Base-by-base conservation (phyloP, 2,113 vertebrate genomes). In the Ameiurus melas region DNA sequence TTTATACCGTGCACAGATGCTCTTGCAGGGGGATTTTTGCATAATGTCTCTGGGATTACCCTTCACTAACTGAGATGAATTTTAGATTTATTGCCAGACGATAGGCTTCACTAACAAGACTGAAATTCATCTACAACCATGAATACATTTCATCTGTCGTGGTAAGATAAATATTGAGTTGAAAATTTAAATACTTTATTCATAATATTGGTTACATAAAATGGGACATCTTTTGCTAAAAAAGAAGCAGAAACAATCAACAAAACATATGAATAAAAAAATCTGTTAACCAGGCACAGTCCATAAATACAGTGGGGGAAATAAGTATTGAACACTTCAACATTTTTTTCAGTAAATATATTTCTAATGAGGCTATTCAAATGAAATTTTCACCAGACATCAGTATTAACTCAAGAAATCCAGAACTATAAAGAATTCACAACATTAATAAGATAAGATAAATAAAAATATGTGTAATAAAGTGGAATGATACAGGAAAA, bases 41-140 rank as follows among this genome's bases (percentile, higher is more conserved):
- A 84, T 68, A 84, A 64, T 84, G 25, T 16, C 60, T 51, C 5
- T 51, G 62, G 82, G 62, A 84, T 84, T 84, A 68, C 39, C n/a
- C 14, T 27, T 83, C 57, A 62, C 22, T 62, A 43, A 27, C 57
- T 84, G 14, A 64, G 36, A 83, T 83, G 39, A 83, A 83, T 66
- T 83, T 12, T 36, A 43, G 36, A 39, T 66, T 33, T 66, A 10
- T 4, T 66, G 14, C 27, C 39, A 83, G 14, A 47, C 82, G 47
- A 66, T 47, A 84, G 60, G 17, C 25, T 68, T 51, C 60, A 64
- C 60, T 66, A 66, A 64, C 60, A 83, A 51, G 27, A 64, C 12
- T 83, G 20, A 83, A 83, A 83, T 83, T 47, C 9, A 64, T 51
- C 39, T 83, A 47, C 1, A 13, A 25, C 60, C 5, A 83, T n/a